Percentiles rank a stretch among this genome's conserved stretches.
Evolutionary conservation across 2,888 invertebrate species (phyloP).

Genomic region (Biston betularia): DNA sequence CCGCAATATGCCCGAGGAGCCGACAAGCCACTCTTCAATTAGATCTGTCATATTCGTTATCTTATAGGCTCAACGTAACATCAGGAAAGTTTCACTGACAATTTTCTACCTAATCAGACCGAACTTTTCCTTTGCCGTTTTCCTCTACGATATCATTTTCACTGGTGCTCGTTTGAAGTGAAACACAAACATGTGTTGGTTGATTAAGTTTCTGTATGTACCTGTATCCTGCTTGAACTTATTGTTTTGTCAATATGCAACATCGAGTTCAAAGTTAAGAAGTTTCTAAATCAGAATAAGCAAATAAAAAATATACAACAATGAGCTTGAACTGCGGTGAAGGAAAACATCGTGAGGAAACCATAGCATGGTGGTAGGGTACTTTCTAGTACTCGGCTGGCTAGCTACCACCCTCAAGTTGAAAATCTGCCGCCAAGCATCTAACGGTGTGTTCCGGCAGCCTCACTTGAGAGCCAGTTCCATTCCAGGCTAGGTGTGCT

Average conservation of each 20-base stretch:
- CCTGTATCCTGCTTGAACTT: conserved; percentile 13
- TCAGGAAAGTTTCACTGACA: conserved; percentile 46
- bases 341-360: too few relatives aligned
- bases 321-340: too few relatives aligned
- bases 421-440: too few relatives aligned
- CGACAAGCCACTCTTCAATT: conserved; percentile 67
- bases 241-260: conserved; percentile 3
- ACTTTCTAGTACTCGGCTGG: too few relatives aligned
- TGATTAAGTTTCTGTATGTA: conserved; percentile 29
- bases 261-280: not conserved
- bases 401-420: too few relatives aligned
- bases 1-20: conserved; percentile 61
- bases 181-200: conserved; percentile 36
- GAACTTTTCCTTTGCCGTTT: conserved; percentile 41
- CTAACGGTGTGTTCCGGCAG: too few relatives aligned
- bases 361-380: too few relatives aligned
- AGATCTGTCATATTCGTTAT: conserved; percentile 60
- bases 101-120: conserved; percentile 48
- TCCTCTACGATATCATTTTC: conserved; percentile 39
- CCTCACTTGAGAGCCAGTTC: too few relatives aligned
- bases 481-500: too few relatives aligned
- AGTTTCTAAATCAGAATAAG: not conserved
- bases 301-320: too few relatives aligned
- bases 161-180: conserved; percentile 34
- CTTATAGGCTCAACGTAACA: conserved; percentile 52